phyloP scores from a whole-genome alignment of 2,888 invertebrate genomes.

The Cerceris rybyensis region DNA sequence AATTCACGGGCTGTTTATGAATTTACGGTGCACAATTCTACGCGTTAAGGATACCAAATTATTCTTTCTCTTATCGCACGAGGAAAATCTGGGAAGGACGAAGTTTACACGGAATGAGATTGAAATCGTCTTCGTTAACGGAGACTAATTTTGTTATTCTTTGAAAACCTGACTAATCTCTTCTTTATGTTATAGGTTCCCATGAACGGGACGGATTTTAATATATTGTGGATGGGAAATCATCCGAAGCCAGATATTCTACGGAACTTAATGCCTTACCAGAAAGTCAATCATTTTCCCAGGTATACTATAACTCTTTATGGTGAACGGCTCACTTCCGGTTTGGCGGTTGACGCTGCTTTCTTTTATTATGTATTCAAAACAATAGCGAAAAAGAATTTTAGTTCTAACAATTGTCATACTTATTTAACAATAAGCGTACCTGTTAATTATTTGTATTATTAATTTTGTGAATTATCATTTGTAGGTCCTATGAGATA shows the following conservation, averaged over 20 bases:
- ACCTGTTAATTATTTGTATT: too few relatives aligned
- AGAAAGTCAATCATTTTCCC: constrained; percentile 98
- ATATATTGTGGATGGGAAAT: constrained; percentile 95
- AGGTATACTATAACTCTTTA: constrained; percentile 82
- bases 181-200: constrained; percentile 81
- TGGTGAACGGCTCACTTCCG: too few relatives aligned
- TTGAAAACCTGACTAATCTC: background rate
- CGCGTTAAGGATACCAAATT: background rate
- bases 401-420: too few relatives aligned
- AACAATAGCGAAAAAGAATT: too few relatives aligned
- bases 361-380: too few relatives aligned
- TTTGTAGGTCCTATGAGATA: constrained; percentile 92
- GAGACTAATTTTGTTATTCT: too few relatives aligned
- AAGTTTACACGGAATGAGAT: background rate
- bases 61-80: background rate
- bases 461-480: background rate
- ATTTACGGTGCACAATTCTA: background rate
- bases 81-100: background rate
- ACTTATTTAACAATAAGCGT: too few relatives aligned
- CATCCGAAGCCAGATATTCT: constrained; percentile 95
- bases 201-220: constrained; percentile 90
- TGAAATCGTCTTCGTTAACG: background rate
- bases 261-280: constrained; percentile 91
- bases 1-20: constrained; percentile 6
- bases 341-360: too few relatives aligned